Evolutionary conservation across 1,140 invertebrate genomes (phyloP), one percentile per base, ranked within the genome.

Genomic region (Micrasema minimum): DNA sequence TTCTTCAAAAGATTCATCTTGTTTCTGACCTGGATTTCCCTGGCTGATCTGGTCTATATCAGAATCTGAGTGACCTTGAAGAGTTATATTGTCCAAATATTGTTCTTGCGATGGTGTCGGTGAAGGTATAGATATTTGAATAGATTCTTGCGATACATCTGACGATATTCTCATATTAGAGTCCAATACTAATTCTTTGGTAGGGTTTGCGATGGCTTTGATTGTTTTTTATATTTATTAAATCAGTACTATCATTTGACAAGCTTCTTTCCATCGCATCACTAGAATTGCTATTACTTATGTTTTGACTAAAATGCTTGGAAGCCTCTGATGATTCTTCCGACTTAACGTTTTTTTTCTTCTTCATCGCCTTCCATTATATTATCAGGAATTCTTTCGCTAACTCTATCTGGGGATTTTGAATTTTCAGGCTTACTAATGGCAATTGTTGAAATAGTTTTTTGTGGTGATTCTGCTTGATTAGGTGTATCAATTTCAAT

Each of bases 1-100:
- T 75, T 90, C 89, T 75, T 91, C 89, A 26, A 90, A 87, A 2
- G 86, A 86, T 72, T 90, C 89, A 35, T 87, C 86, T 65, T 85
- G 85, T 75, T 85, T 85, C 22, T 69, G 66, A 35, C 70, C 76
- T 1, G 79, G 76, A 45, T 82, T 83, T 22, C 80, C 80, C 35
- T 69, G 73, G 35, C 77, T 77, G 26, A 31, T 31, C 26, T 31
- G 26, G 43, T 75, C 77, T 70, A 85, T 84, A 16, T 83, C 78
- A 5, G 84, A 76, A 74, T 85, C 81, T 26, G 50, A 53, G 45
- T 81, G 81, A 46, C 86, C 85, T 76, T 87, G 84, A 79, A 87
- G 80, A 0, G 86, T 86, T 18, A 88, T 87, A 74, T 87, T 85
- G 76, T 88, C 87, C 10, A 88, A 77, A 79, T 87, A 87, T 76